Evolutionary conservation across 1,140 invertebrate genomes (phyloP).

Genomic region (Chelonus insularis): DNA sequence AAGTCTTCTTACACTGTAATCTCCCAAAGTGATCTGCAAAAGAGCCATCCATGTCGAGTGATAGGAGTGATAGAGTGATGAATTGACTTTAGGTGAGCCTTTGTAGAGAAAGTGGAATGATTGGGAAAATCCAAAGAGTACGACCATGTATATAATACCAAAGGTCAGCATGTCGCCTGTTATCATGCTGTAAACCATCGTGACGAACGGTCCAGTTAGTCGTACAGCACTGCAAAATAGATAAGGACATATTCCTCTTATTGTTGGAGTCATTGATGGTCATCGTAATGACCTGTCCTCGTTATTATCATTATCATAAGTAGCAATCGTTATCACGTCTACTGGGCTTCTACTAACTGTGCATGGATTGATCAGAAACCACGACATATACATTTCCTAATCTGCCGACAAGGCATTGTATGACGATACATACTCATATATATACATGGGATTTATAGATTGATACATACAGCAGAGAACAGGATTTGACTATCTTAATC

Average conservation of each 20-base stretch:
- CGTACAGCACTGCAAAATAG: conserved; percentile 77
- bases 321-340: conserved; percentile 19
- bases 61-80: conserved; percentile 81
- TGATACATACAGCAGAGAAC: too few relatives aligned
- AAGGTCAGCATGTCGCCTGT: conserved; percentile 97
- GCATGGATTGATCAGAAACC: not conserved
- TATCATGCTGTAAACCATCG: conserved; percentile 99
- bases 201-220: conserved; percentile 94
- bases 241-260: conserved; percentile 15
- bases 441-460: too few relatives aligned
- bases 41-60: conserved; percentile 94
- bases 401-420: not conserved
- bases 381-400: not conserved
- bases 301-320: conserved; percentile 25
- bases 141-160: conserved; percentile 92
- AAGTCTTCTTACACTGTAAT: conserved; percentile 83
- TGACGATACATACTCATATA: too few relatives aligned
- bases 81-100: conserved; percentile 80
- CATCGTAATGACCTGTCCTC: conserved; percentile 23
- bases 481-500: too few relatives aligned
- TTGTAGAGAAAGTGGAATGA: conserved; percentile 97
- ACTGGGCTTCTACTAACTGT: not conserved
- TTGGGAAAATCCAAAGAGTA: conserved; percentile 93
- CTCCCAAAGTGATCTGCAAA: conserved; percentile 96
- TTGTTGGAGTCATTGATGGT: conserved; percentile 13